Evolutionary conservation across 92 coral and sea anemone species (phyloP), one percentile per base, ranked within the genome.

Genomic region (Phenganax stokvisi): DNA sequence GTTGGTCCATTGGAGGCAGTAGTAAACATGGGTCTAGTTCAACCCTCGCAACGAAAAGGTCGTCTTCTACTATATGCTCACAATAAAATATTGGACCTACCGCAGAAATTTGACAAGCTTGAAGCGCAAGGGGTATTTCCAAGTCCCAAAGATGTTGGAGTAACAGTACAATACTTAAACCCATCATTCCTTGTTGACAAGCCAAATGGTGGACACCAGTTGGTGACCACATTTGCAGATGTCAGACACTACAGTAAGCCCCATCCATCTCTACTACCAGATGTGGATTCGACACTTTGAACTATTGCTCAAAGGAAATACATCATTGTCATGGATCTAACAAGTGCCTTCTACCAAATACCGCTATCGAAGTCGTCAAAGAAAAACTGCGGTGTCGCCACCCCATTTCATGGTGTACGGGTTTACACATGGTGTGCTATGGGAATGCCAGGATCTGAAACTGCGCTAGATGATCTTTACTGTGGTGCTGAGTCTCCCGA

Each of bases 391-490:
- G 66, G 84, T 29, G 77, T 80, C 27, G 76, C 61, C 8, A 66
- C 84, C 0, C 84, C 84, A 25, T 80, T 81, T 68, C 62, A 29
- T 54, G 84, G 84, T 6, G 73, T 81, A 27, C 66, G 77, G 10
- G 77, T 55, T 53, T 71, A 57, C 54, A 70, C 70, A 16, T 53
- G 77, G 74, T 51, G 83, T 83, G 8, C 86, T 54, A n/a, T n/a
- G n/a, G n/a, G n/a, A n/a, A n/a, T n/a, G n/a, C n/a, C n/a, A n/a
- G n/a, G n/a, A n/a, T n/a, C n/a, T n/a, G n/a, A n/a, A n/a, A n/a
- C n/a, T n/a, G n/a, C n/a, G n/a, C n/a, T n/a, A n/a, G n/a, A n/a
- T 51, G 86, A 68, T 31, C 82, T 86, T 20, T 85, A 85, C 54
- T 80, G 88, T 63, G 85, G 85, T 6, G 81, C 84, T 57, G 75